Base-by-base conservation (phyloP, 2,113 vertebrate species). In the Sylvietta virens region DNA sequence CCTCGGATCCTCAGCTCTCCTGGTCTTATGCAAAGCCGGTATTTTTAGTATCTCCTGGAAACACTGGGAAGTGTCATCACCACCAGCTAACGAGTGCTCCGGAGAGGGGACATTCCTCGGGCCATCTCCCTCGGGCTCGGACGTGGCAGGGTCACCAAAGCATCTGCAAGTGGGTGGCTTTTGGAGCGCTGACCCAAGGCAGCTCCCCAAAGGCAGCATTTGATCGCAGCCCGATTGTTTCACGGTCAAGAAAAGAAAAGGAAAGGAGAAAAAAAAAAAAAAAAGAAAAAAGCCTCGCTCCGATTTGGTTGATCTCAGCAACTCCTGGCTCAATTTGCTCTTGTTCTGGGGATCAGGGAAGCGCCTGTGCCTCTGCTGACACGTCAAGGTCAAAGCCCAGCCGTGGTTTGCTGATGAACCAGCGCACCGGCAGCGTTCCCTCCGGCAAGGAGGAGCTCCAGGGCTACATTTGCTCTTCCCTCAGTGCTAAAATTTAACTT, bases 21-120 rank as follows among this genome's bases (percentile, higher is more conserved):
- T 6, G 13, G 6, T 60, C 84, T 85, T 62, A 69, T 85, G 92
- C 95, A 89, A 94, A 85, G 95, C 65, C 1, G 91, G 84, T 96
- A 95, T 96, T 96, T 96, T 95, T 96, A 96, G 93, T 35, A 81
- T 45, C 93, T 90, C 95, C 74, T 95, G 90, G 87, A 95, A 95
- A 65, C 88, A 8, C 78, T 90, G 80, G 0, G 11, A 87, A 45
- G 94, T 94, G 92, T 94, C 92, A 92, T 21, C 84, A 81, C 44
- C 85, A 77, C 7, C 81, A 78, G 88, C 67, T 65, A 79, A 92
- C n/a, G 47, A 77, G 90, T 0, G 70, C 79, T 87, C 54, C 28
- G 20, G 54, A 6, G 39, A 61, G 74, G 9, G 90, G 94, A 94
- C 94, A 90, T 94, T 97, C 93, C 94, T 88, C 48, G 2, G 48